Evolutionary conservation across 2,797 vertebrate species (phyloP).

Genomic region (Acomys russatus): DNA sequence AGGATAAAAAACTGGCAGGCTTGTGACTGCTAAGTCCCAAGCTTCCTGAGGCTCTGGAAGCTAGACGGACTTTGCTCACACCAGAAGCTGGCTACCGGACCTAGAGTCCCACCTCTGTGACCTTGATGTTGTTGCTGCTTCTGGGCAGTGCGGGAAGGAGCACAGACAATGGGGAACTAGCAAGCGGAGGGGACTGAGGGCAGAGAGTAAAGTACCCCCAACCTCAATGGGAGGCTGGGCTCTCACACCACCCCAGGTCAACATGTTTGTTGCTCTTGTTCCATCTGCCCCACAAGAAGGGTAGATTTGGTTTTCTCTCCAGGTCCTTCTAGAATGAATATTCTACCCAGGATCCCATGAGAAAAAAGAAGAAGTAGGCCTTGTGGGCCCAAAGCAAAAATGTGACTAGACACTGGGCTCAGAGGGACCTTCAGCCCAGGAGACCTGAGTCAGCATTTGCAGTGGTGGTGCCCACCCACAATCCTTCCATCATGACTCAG

Average conservation of each 20-base stretch:
- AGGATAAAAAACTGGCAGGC: background rate
- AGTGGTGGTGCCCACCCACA: background rate
- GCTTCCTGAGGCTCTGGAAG: constrained; percentile 25
- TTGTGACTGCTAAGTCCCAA: background rate
- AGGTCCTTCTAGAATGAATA: background rate
- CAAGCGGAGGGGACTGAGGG: background rate
- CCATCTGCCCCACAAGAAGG: background rate
- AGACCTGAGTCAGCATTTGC: background rate
- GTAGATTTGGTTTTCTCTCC: background rate
- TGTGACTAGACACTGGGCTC: background rate
- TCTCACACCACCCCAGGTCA: background rate
- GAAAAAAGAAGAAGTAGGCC: background rate
- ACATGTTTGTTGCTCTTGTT: background rate
- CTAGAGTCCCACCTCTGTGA: background rate
- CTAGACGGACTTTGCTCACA: background rate
- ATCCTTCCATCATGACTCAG: background rate
- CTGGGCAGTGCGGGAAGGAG: background rate
- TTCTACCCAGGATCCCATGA: background rate
- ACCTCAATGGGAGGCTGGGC: background rate
- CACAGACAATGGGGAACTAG: background rate
- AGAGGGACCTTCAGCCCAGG: background rate
- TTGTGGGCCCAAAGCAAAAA: background rate
- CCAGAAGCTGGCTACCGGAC: background rate
- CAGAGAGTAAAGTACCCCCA: background rate
- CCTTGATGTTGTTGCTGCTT: background rate